These are phyloP conservation scores for Drosophila siamana DNA, from an alignment of 2,888 invertebrate genomes.

Conservation along the genomic window DNA sequence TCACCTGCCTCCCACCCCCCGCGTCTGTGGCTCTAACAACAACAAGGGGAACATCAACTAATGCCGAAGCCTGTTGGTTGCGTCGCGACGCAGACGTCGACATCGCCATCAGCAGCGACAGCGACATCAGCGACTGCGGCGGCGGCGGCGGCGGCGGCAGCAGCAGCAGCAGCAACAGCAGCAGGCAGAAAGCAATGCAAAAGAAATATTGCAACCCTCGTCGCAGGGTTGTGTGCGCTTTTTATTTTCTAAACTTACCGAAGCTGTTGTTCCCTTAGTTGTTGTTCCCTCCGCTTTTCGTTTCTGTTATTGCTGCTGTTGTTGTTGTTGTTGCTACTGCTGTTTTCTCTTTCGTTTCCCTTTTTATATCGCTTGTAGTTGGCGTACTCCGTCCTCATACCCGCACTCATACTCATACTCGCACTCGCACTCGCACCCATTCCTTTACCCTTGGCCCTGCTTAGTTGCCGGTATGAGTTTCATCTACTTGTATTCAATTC, in stretches of 20 bases:
- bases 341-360: conserved; percentile 16
- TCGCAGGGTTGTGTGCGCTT: conserved; percentile 63
- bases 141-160: conserved; percentile 2
- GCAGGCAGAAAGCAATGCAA: conserved; percentile 61
- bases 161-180: conserved; percentile 19
- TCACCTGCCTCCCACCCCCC: not conserved
- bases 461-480: conserved; percentile 77
- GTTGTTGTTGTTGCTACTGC: conserved; percentile 28
- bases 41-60: conserved; percentile 78
- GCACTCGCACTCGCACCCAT: not conserved
- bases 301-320: conserved; percentile 1
- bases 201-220: conserved; percentile 83
- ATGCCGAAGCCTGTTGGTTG: conserved; percentile 55
- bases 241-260: conserved; percentile 69
- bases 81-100: conserved; percentile 29
- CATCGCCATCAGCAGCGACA: conserved; percentile 16
- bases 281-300: conserved; percentile 8
- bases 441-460: conserved; percentile 34
- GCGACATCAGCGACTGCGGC: too few species aligned
- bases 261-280: conserved; percentile 41
- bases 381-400: not conserved
- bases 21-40: conserved; percentile 74
- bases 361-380: conserved; percentile 28
- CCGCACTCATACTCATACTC: conserved; percentile 7
- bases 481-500: conserved; percentile 79